Base-by-base conservation (phyloP, 1,140 invertebrate genomes). In the Drosophila mojavensis region DNA sequence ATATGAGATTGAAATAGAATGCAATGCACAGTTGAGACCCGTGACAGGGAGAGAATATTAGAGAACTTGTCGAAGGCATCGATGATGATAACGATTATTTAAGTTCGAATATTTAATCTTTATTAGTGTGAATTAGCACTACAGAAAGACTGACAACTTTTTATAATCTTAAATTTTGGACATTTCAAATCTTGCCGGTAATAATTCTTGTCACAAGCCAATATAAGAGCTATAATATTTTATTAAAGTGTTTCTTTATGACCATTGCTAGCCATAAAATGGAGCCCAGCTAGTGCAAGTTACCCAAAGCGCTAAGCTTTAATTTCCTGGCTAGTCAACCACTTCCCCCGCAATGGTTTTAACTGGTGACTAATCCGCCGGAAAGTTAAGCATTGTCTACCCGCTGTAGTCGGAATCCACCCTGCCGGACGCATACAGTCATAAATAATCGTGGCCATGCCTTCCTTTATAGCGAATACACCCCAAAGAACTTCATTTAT, bases 321-420 rank as follows among this genome's bases (percentile, higher is more conserved):
- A 39, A 60, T 47, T 69, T 69, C 66, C 66, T 60, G 55, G 43
- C 36, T 39, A 39, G 10, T 36, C 39, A 10, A 20, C 24, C 17
- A 20, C 17, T 6, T n/a, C 15, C 39, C 20, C 39, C n/a, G 3
- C 1, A 30, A n/a, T 54, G 36, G 24, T 47, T 13, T 10, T 39
- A 11, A 11, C 63, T 76, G 58, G 74, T 88, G 79, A 85, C 83
- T 88, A 85, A 85, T 82, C 70, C 71, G 39, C 45, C 55, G 4
- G 5, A 26, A 53, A 61, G 56, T 60, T 67, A 20, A 24, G 15
- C 36, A 68, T 71, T 75, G 82, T 71, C 70, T 70, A 51, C 11
- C 30, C 7, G 5, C 17, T 45, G n/a, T 50, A 6, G 20, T 41
- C 3, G 28, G 45, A 33, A 65, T 73, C 72, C 73, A 84, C 81